Percentiles rank a stretch among this genome's conserved stretches.
These are phyloP conservation scores for Lasioglossum albipes DNA, from an alignment of 1,140 invertebrate species.

Conservation along the genomic window DNA sequence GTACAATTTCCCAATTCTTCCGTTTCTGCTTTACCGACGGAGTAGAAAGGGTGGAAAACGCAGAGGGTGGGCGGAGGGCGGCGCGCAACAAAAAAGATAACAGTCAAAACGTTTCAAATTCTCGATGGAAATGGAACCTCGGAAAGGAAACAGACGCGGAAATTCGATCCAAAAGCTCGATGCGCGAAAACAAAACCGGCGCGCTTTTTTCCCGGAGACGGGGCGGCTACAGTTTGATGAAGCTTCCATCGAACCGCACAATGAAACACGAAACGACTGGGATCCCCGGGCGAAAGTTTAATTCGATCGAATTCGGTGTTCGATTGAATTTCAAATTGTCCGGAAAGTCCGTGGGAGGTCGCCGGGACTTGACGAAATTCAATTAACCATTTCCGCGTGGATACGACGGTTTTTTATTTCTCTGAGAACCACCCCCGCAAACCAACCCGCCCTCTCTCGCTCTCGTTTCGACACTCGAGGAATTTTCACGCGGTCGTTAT, in stretches of 20 bases:
- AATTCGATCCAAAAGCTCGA: background rate
- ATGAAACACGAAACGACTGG: background rate
- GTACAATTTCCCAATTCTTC: too few relatives aligned
- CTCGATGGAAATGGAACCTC: background rate
- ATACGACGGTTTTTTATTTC: background rate
- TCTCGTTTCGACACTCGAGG: too few relatives aligned
- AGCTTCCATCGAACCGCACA: background rate
- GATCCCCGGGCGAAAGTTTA: background rate
- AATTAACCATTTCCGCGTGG: constrained; percentile 6
- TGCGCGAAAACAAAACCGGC: background rate
- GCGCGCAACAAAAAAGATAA: background rate
- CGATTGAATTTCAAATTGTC: constrained; percentile 19
- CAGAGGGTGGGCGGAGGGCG: too few relatives aligned
- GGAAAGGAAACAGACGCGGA: background rate
- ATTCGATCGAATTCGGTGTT: constrained; percentile 16
- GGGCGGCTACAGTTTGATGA: background rate
- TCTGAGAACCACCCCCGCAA: background rate
- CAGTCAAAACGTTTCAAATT: background rate
- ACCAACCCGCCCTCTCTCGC: too few relatives aligned
- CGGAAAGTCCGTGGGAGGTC: background rate
- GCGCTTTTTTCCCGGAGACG: background rate
- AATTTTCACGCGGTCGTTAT: constrained; percentile 12
- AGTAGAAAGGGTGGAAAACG: too few relatives aligned
- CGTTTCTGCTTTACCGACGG: too few relatives aligned
- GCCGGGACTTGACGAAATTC: constrained; percentile 1